phyloP scores from a whole-genome alignment of 2,888 invertebrate genomes.

The Eupithecia inturbata region DNA sequence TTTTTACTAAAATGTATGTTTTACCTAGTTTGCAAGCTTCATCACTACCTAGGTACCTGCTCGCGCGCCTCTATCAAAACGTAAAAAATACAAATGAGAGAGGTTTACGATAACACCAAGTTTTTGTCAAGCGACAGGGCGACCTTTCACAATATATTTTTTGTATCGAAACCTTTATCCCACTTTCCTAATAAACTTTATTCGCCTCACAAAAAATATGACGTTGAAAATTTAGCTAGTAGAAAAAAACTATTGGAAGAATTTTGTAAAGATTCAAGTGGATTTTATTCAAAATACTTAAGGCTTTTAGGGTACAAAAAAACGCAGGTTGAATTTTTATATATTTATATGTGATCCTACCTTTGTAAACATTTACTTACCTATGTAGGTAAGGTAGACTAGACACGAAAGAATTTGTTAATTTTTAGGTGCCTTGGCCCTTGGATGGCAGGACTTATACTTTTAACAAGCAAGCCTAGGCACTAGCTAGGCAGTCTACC shows the following conservation, averaged over 20 bases:
- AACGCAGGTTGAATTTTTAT: not conserved
- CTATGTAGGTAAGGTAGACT: not conserved
- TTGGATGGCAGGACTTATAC: not conserved
- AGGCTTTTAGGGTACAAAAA: not conserved
- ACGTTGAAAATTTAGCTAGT: conserved; percentile 40
- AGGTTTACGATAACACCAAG: conserved; percentile 70
- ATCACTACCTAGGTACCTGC: conserved; percentile 67
- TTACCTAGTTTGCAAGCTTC: conserved; percentile 66
- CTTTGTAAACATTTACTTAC: not conserved
- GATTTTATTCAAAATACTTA: conserved; percentile 26
- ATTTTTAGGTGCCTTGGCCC: not conserved
- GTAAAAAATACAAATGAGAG: conserved; percentile 76
- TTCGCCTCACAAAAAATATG: conserved; percentile 64
- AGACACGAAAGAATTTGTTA: not conserved
- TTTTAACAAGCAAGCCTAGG: not conserved
- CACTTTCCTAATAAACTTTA: conserved; percentile 81
- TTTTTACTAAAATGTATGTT: not conserved
- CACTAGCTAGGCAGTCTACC: not conserved
- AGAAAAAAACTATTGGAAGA: conserved; percentile 36
- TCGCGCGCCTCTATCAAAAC: conserved; percentile 70
- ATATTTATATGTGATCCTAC: not conserved
- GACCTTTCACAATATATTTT: conserved; percentile 79
- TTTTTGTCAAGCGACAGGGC: conserved; percentile 80
- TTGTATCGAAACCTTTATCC: conserved; percentile 76
- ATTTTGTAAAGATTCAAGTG: conserved; percentile 37